A percentile compares a stretch with the other conserved stretches of the same genome.
Conservation (phyloP, 2,888 invertebrate species). For the Oeneis ivallda region DNA sequence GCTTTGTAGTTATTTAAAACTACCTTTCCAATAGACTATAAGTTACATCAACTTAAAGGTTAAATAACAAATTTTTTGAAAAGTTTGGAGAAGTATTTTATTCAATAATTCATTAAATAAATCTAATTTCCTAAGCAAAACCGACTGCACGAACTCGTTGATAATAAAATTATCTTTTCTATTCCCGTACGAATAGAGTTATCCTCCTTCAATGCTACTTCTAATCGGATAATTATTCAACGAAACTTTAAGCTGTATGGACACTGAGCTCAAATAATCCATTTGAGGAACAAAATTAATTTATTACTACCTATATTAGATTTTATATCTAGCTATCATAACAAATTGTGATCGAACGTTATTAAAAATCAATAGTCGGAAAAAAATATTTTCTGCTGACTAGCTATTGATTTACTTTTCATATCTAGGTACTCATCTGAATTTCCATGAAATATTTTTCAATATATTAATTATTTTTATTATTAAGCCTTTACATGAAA, state of each 20-base stretch:
- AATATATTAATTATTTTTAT: too few relatives aligned
- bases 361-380: neutral
- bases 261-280: slow-evolving; percentile 34
- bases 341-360: too few relatives aligned
- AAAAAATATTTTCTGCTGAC: too few relatives aligned
- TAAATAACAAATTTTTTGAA: neutral
- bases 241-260: slow-evolving; percentile 44
- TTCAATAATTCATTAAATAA: neutral
- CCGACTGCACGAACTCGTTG: slow-evolving; percentile 13
- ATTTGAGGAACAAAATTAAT: neutral
- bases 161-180: slow-evolving; percentile 33
- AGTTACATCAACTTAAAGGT: neutral
- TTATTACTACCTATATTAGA: too few relatives aligned
- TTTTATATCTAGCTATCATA: too few relatives aligned
- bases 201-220: slow-evolving; percentile 60
- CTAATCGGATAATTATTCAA: slow-evolving; percentile 73
- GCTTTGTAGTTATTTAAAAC: too few relatives aligned
- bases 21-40: too few relatives aligned
- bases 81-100: neutral
- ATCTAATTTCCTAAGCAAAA: slow-evolving; percentile 16
- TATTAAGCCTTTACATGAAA: too few relatives aligned
- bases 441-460: too few relatives aligned
- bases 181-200: slow-evolving; percentile 38
- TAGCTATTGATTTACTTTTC: too few relatives aligned
- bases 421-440: too few relatives aligned